Evolutionary conservation across 2,113 vertebrate genomes (phyloP).

Genomic region (Microtus oregoni): DNA sequence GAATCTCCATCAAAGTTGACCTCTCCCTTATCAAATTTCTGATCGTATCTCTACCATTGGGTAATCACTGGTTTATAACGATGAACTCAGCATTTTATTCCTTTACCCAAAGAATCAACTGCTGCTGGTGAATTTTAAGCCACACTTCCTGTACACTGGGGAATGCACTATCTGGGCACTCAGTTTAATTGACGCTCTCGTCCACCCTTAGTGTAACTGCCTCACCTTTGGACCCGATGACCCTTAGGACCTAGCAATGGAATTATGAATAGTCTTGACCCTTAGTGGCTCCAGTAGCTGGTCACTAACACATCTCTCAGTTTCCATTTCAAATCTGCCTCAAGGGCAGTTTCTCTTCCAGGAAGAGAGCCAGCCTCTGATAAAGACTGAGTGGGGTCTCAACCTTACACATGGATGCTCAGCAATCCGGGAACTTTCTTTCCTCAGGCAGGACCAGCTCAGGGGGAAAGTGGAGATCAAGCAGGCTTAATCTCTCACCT

Average conservation of each 20-base stretch:
- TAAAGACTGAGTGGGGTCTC: neutral
- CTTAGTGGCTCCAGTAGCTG: neutral
- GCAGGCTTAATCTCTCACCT: conserved; percentile 21
- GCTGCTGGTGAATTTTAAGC: neutral
- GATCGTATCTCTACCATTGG: neutral
- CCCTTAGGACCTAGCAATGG: neutral
- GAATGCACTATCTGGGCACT: neutral
- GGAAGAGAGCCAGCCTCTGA: neutral
- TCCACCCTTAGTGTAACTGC: neutral
- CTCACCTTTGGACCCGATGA: neutral
- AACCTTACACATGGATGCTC: neutral
- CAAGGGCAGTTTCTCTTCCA: neutral
- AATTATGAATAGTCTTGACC: neutral
- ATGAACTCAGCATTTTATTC: conserved; percentile 1
- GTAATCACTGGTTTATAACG: neutral
- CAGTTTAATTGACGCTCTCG: neutral
- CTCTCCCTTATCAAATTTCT: neutral
- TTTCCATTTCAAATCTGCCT: neutral
- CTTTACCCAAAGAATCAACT: neutral
- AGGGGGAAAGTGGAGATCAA: conserved; percentile 36
- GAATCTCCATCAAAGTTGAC: neutral
- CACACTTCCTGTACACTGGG: neutral
- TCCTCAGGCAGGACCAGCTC: neutral
- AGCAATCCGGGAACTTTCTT: neutral
- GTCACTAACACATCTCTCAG: neutral